Conservation (phyloP, 2,888 invertebrate genomes). For the Platycheirus rosarum region DNA sequence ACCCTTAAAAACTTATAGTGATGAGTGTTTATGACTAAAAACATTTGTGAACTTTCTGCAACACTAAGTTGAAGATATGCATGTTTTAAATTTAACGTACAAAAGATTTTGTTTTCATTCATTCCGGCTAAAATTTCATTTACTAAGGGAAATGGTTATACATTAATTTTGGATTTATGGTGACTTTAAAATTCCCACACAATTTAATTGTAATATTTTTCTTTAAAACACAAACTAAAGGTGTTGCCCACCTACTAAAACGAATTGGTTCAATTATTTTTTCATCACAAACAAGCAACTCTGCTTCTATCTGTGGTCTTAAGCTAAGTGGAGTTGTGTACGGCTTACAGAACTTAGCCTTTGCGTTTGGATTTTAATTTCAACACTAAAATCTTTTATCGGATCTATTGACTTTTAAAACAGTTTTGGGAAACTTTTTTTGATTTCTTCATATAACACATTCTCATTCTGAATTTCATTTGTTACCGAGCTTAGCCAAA, state of each 20-base stretch:
- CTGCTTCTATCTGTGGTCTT: constrained; percentile 29
- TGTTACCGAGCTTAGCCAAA: background rate
- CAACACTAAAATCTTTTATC: constrained; percentile 13
- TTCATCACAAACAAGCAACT: constrained; percentile 33
- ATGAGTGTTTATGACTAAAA: constrained; percentile 1
- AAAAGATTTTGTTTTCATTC: constrained; percentile 8
- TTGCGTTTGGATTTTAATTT: constrained; percentile 27
- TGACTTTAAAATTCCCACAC: too few species aligned
- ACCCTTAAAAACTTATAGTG: constrained; percentile 12
- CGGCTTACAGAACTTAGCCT: constrained; percentile 49
- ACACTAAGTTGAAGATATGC: constrained; percentile 4
- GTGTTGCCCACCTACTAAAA: constrained; percentile 47
- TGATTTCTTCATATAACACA: constrained; percentile 1
- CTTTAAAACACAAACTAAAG: constrained; percentile 55
- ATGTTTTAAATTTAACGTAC: constrained; percentile 9
- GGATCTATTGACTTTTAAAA: constrained; percentile 9
- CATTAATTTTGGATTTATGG: too few species aligned
- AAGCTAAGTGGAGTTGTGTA: constrained; percentile 41
- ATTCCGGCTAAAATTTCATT: constrained; percentile 26
- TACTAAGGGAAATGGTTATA: background rate
- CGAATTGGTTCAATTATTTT: constrained; percentile 58
- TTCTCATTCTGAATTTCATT: constrained; percentile 6
- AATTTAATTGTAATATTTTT: constrained; percentile 51
- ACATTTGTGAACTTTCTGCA: background rate
- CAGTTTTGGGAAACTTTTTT: constrained; percentile 22